Evolutionary conservation across 2,888 invertebrate genomes (phyloP).

Genomic region (Baccha elongata): DNA sequence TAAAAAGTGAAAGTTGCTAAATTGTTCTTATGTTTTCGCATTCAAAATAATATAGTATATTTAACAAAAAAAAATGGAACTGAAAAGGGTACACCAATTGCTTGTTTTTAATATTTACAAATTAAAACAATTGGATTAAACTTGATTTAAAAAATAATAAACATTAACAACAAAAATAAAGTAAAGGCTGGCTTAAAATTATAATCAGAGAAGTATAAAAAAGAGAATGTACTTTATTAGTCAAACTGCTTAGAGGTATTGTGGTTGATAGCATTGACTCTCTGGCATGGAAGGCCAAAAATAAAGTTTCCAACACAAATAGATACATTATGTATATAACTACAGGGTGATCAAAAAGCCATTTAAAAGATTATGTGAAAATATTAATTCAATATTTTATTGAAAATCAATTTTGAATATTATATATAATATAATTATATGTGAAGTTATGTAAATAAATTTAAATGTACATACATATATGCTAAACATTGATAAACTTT

Average conservation of each 20-base stretch:
- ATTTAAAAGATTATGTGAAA: slow-evolving; percentile 46
- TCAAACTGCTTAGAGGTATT: slow-evolving; percentile 57
- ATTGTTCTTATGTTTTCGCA: too few relatives aligned
- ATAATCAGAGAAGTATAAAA: slow-evolving; percentile 10
- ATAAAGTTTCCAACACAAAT: slow-evolving; percentile 49
- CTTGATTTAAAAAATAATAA: slow-evolving; percentile 7
- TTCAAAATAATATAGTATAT: too few relatives aligned
- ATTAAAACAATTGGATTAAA: too few relatives aligned
- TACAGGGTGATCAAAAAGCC: slow-evolving; percentile 65
- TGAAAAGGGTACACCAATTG: too few relatives aligned
- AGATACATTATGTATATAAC: slow-evolving; percentile 47
- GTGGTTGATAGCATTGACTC: slow-evolving; percentile 54
- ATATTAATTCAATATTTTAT: slow-evolving; percentile 41
- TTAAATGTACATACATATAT: slow-evolving; percentile 1
- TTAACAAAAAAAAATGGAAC: too few relatives aligned
- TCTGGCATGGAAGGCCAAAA: slow-evolving; percentile 58
- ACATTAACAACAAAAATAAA: slow-evolving; percentile 30
- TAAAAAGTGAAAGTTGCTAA: too few relatives aligned
- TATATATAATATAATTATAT: not conserved
- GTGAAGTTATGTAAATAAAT: slow-evolving; percentile 19
- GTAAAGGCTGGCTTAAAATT: not conserved
- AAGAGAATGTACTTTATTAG: slow-evolving; percentile 6
- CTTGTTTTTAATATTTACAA: too few relatives aligned
- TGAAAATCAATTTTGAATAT: slow-evolving; percentile 48
- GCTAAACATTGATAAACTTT: slow-evolving; percentile 59